Evolutionary conservation across 2,888 invertebrate species (phyloP), one percentile per base, ranked within the genome.

Genomic region (Bellardia pandia): DNA sequence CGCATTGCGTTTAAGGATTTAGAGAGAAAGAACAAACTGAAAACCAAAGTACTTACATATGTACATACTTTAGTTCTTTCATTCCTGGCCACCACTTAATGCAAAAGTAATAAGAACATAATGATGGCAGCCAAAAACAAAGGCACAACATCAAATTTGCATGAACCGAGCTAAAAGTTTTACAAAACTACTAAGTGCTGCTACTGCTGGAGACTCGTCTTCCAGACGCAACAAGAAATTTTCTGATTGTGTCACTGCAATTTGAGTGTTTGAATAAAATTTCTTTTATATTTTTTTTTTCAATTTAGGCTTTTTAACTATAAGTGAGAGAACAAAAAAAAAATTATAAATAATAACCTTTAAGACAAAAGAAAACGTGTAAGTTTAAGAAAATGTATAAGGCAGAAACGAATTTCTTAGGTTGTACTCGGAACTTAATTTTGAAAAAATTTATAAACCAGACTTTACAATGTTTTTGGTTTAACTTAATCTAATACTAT

Each of bases 1-100:
- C 84, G 84, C 84, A 85, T 74, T 85, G 84, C 84, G 84, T 85
- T 58, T 14, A 40, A 66, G 74, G 66, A 23, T 4, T 6, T 9
- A 84, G 11, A 11, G 11, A 75, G 71, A 45, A 72, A 48, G 30
- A 58, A 68, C 13, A 37, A 37, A 71, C 14, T 40, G n/a, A 64
- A 40, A 62, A 7, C 13, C 14, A 60, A 80, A 45, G 23, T 30
- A 56, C 13, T 45, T 11, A 77, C 53, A 13, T 64, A n/a, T n/a
- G n/a, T n/a, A 11, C 51, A 68, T 23, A 23, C 23, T 23, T 23
- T 23, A 23, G 23, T 66, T 16, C 58, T 48, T 48, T 75, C 56
- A 37, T 81, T 72, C 16, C 72, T 72, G 72, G 80, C 79, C 71
- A 79, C n/a, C 53, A 64, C 30, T 64, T 80, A 64, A 30, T 16